Base-by-base conservation (phyloP, 2,113 vertebrate species). In the Cyprinodon brontotheroides region DNA sequence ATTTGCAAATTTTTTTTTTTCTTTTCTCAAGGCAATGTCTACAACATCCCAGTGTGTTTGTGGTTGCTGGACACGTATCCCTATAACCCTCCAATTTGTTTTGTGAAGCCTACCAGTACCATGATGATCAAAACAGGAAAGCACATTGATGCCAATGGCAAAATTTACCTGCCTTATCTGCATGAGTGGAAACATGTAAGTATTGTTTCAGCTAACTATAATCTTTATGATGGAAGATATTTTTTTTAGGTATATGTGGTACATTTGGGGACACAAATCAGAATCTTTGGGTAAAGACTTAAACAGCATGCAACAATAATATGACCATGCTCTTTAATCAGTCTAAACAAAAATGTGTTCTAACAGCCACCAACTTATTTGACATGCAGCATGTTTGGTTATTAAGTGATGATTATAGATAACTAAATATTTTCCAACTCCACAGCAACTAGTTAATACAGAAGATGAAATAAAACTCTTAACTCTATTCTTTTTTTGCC, bases 41-140 rank as follows among this genome's bases (percentile, higher is more conserved):
- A 99, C 81, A 99, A 99, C 92, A 99, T 99, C 84, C 98, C 98
- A 14, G 96, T 99, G 85, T 99, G 97, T 83, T 90, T 99, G 66
- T 99, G 98, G 98, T 92, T 99, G 76, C 91, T 99, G 93, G 98
- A 99, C 91, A 97, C 96, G 9, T 99, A 99, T 81, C 98, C 98
- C 29, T 99, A 96, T 95, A 99, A 99, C 69, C 96, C 98, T 10
- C 98, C 98, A 10, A 99, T 99, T 87, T 99, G 97, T 93, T 99
- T 99, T 89, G 97, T 99, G 80, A 99, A 99, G 91, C 98, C 98
- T 78, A 99, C 98, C 79, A 99, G 96, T 81, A 95, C 96, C 63
- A 99, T 99, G 98, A 99, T 98, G 91, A 99, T 99, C 89, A 99
- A 98, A 93, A 98, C 96, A 65, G 97, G 98, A 78, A 99, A 98